A percentile compares a stretch with the other conserved stretches of the same genome.
Conservation (phyloP, 2,888 invertebrate species). For the Agrotis ipsilon region DNA sequence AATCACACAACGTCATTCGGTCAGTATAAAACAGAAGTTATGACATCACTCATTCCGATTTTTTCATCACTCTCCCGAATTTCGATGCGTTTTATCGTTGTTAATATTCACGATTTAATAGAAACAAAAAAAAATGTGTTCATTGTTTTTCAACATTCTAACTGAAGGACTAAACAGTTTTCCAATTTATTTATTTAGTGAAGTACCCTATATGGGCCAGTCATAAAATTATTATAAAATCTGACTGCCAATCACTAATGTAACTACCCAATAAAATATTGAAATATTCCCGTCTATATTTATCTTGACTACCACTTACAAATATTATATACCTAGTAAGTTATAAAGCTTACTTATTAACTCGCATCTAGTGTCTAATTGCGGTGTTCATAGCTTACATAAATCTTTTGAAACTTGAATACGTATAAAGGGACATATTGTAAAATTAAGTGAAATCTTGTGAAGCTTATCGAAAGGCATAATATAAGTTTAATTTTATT, state of each 20-base stretch:
- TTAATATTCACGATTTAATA: too few relatives aligned
- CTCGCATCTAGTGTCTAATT: constrained; percentile 40
- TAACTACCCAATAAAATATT: constrained; percentile 7
- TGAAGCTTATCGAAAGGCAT: background rate
- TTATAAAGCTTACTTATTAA: constrained; percentile 18
- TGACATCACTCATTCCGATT: too few relatives aligned
- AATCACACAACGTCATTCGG: too few relatives aligned
- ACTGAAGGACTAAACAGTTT: too few relatives aligned
- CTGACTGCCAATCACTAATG: background rate
- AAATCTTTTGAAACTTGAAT: constrained; percentile 25
- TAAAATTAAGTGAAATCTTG: constrained; percentile 22
- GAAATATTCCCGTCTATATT: constrained; percentile 18
- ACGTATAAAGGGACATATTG: background rate
- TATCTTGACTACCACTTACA: constrained; percentile 18
- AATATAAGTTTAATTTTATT: too few relatives aligned
- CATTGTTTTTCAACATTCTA: too few relatives aligned
- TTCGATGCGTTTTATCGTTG: too few relatives aligned
- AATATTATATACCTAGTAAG: constrained; percentile 20
- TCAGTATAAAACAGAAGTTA: too few relatives aligned
- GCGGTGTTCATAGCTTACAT: constrained; percentile 24
- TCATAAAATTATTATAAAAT: background rate
- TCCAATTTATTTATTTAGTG: too few relatives aligned
- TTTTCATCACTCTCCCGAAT: too few relatives aligned
- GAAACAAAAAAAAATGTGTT: too few relatives aligned
- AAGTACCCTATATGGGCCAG: too few relatives aligned